A percentile compares a stretch with the other conserved stretches of the same genome.
phyloP scores from a whole-genome alignment of 2,113 vertebrate genomes.

The Oryzias woworae region DNA sequence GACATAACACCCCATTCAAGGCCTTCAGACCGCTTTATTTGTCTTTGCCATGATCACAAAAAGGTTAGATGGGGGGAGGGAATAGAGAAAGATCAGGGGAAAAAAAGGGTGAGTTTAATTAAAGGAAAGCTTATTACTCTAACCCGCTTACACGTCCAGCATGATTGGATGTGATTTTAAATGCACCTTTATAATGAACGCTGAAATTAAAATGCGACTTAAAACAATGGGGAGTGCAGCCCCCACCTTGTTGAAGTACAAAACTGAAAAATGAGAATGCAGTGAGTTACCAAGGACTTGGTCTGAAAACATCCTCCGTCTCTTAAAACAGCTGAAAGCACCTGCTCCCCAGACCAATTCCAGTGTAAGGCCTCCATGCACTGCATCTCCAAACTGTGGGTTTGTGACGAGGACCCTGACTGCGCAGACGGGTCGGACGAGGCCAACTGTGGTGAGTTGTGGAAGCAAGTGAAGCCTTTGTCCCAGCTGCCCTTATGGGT shows the following conservation, averaged over 20 bases:
- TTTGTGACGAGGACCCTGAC: conserved; percentile 96
- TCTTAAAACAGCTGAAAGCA: conserved; percentile 89
- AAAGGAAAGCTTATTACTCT: conserved; percentile 59
- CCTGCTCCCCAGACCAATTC: conserved; percentile 97
- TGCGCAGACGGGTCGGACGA: conserved; percentile 97
- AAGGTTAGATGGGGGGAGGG: conserved; percentile 10
- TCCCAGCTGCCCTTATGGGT: conserved; percentile 7
- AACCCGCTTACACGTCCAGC: conserved; percentile 31
- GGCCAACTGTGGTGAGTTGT: conserved; percentile 92
- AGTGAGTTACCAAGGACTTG: background rate
- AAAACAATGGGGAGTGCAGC: conserved; percentile 23
- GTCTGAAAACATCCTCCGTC: background rate
- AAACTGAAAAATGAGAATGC: background rate
- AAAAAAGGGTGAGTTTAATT: conserved; percentile 50
- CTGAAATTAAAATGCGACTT: conserved; percentile 42
- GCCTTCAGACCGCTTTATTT: conserved; percentile 50
- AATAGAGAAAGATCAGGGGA: conserved; percentile 19
- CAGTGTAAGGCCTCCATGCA: conserved; percentile 97
- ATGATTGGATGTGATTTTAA: conserved; percentile 52
- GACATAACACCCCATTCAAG: conserved; percentile 53
- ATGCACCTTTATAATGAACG: conserved; percentile 50
- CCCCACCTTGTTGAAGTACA: background rate
- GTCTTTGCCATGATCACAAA: conserved; percentile 64
- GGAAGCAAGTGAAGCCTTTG: conserved; percentile 5
- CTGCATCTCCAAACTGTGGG: conserved; percentile 98